phyloP scores from a whole-genome alignment of 2,888 invertebrate genomes.

The Julus scandinavius region DNA sequence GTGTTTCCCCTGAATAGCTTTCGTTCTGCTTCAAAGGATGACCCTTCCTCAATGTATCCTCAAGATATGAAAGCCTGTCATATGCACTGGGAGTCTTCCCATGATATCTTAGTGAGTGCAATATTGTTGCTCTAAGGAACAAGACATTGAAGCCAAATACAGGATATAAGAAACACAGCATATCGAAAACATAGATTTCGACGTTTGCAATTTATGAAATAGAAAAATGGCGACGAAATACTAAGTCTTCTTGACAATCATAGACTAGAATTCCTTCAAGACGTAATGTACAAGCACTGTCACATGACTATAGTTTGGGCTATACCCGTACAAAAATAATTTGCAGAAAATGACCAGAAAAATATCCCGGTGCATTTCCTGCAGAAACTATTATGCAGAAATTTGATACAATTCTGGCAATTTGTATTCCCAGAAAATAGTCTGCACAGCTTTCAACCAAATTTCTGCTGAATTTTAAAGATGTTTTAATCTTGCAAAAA shows the following conservation, averaged over 20 bases:
- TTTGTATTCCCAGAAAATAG: too few species aligned
- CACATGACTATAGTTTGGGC: too few species aligned
- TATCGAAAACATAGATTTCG: not conserved
- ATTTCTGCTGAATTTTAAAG: too few species aligned
- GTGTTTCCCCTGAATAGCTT: constrained; percentile 35
- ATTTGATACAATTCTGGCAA: too few species aligned
- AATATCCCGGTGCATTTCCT: too few species aligned
- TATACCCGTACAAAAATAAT: too few species aligned
- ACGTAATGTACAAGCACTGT: not conserved
- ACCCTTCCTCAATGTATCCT: constrained; percentile 43
- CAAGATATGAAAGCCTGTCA: constrained; percentile 41
- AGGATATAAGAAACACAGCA: not conserved
- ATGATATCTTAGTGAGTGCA: constrained; percentile 3
- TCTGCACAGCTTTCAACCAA: too few species aligned
- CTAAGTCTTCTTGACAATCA: not conserved
- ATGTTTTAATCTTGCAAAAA: too few species aligned
- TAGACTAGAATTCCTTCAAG: not conserved
- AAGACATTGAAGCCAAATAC: not conserved
- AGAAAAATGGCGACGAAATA: not conserved
- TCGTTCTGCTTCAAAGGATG: constrained; percentile 42
- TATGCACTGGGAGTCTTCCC: constrained; percentile 43
- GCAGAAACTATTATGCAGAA: too few species aligned
- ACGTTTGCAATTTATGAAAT: not conserved
- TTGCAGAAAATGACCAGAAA: too few species aligned
- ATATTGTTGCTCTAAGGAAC: not conserved